These are phyloP conservation scores for Trachelus tabidus DNA, from an alignment of 2,888 invertebrate species.

Conservation along the genomic window DNA sequence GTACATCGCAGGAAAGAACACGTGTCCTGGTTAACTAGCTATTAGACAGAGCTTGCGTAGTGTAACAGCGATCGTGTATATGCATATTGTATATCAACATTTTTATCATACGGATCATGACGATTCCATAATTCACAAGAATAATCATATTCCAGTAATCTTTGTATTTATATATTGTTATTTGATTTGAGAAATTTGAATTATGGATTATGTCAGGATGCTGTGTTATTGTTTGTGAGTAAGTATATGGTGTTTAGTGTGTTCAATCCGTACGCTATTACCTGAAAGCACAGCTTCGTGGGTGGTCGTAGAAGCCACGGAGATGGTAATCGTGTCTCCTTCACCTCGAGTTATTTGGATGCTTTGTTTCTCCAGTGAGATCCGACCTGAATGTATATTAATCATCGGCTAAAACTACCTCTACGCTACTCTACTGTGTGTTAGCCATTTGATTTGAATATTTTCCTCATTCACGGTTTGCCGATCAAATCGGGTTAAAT, in stretches of 20 bases:
- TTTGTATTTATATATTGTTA: background rate
- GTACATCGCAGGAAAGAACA: background rate
- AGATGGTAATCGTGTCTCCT: constrained; percentile 65
- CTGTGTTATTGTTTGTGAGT: constrained; percentile 6
- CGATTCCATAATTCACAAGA: background rate
- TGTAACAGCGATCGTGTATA: background rate
- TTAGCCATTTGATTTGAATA: constrained; percentile 24
- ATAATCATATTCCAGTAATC: background rate
- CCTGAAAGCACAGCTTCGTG: constrained; percentile 75
- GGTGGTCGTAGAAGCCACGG: constrained; percentile 72
- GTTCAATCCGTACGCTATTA: constrained; percentile 62
- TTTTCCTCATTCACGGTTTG: background rate
- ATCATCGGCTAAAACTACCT: constrained; percentile 42
- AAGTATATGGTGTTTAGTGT: constrained; percentile 15
- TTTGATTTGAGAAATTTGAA: background rate
- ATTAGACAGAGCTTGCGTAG: background rate
- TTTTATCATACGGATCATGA: background rate
- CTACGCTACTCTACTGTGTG: constrained; percentile 32
- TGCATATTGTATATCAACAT: background rate
- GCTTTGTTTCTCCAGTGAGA: constrained; percentile 58
- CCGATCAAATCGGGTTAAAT: background rate
- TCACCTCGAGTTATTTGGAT: constrained; percentile 59
- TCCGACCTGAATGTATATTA: constrained; percentile 57
- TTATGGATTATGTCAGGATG: background rate
- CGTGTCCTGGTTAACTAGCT: background rate